Evolutionary conservation across 2,113 vertebrate genomes (phyloP), one percentile per base, ranked within the genome.

Genomic region (Catagonus wagneri): DNA sequence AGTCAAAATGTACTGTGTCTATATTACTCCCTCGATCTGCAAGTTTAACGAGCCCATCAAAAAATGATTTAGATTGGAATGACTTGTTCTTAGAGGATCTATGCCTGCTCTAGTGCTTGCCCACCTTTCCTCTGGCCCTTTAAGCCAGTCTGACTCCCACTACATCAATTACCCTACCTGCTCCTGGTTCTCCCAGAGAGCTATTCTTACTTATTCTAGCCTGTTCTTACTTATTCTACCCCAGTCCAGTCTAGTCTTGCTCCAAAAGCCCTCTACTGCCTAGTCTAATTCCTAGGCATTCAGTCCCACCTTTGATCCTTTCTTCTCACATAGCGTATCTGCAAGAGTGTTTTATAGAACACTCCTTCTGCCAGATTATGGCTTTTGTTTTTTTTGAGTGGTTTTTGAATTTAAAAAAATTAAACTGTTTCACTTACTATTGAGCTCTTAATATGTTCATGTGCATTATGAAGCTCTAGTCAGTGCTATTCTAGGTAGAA

Each of bases 351-450:
- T 78, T 83, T 68, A 44, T 56, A 13, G n/a, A 74, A 44, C 14
- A 91, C 3, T 27, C 56, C 60, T 95, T 88, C 65, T 76, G 17
- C 13, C 50, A 78, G 60, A 71, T 61, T 74, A 79, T 60, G 79
- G 19, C 19, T 60, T 52, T 79, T 69, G 27, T 89, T 81, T 85
- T 86, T 39, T 83, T 60, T 32, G 56, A 76, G 23, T 63, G 20
- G 69, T 74, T 93, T 56, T 69, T 87, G 56, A 19, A 32, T 93
- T 72, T 78, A 66, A 90, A 65, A 71, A 86, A 83, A 66, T 79
- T 76, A 90, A 92, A 78, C n/a, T 27, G 65, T 68, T 61, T 90
- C 12, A 76, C 86, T 92, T 80, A 63, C 39, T 61, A 1, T 81
- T 58, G 39, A 61, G 25, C 3, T 93, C n/a, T 90, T 87, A 68